Evolutionary conservation across 1,140 invertebrate species (phyloP).

Genomic region (Glomeris maerens): DNA sequence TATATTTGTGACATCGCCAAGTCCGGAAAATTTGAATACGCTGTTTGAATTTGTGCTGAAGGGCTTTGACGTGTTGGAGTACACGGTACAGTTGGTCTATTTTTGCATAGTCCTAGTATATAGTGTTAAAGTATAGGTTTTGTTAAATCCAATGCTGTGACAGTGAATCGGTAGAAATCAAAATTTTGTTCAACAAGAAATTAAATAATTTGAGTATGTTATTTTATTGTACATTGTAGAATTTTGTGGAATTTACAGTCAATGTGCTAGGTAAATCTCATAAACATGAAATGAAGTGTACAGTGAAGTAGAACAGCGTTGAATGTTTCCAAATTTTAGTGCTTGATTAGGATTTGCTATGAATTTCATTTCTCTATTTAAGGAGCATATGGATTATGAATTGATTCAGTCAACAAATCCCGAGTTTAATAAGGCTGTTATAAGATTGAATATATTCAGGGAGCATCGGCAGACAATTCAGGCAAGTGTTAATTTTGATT

Average conservation of each 20-base stretch:
- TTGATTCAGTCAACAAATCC: conserved; percentile 90
- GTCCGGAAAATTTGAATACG: conserved; percentile 95
- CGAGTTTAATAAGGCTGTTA: conserved; percentile 91
- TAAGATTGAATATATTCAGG: conserved; percentile 74
- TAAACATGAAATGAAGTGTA: too few species aligned
- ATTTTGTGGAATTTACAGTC: too few species aligned
- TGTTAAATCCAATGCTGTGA: too few species aligned
- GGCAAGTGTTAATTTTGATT: conserved; percentile 32
- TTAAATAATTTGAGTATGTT: too few species aligned
- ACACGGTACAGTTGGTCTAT: conserved; percentile 38
- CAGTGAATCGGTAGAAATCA: too few species aligned
- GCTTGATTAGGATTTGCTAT: background rate
- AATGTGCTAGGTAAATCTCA: too few species aligned
- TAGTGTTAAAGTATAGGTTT: background rate
- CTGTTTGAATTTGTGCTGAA: conserved; percentile 96
- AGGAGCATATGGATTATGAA: conserved; percentile 93
- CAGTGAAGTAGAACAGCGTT: too few species aligned
- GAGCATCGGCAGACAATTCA: conserved; percentile 95
- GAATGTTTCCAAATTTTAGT: background rate
- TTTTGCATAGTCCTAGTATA: background rate
- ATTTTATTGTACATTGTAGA: too few species aligned
- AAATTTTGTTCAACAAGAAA: too few species aligned
- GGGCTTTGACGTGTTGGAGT: conserved; percentile 85
- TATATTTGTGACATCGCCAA: conserved; percentile 94
- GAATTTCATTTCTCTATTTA: conserved; percentile 2